Base-by-base conservation (phyloP, 2,888 invertebrate species). In the Amphimallon solstitiale region DNA sequence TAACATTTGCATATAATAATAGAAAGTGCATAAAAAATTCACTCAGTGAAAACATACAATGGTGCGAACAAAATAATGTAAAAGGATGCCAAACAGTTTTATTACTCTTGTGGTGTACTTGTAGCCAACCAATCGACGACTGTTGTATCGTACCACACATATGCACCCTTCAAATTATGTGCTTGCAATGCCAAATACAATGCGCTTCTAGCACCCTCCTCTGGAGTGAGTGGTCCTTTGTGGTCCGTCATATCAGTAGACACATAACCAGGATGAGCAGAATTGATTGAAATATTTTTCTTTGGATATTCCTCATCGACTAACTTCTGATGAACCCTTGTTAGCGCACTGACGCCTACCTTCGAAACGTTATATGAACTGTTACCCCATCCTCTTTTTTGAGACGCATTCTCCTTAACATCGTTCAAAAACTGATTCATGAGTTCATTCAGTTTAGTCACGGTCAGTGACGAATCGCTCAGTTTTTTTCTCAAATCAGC, bases 211-310 rank as follows among this genome's bases (percentile, higher is more conserved):
- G 82, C 46, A 86, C 91, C 70, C 79, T 86, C 76, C 43, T 89
- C 89, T n/a, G 86, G 84, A 0, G 85, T 85, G 14, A 88, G 80
- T 0, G 79, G 75, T 0, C 90, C 93, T 63, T 65, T 68, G 51
- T 75, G 74, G 21, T 88, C 88, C 0, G 88, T 84, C 92, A 94
- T 90, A 75, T 93, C 92, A 0, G 93, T 94, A 71, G 86, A 86
- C 0, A 93, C 92, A 78, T 88, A 92, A 0, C 93, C 93, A 0
- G 93, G 93, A 79, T 91, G 90, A 1, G 90, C 90, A 2, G 88
- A 83, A 81, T 92, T 93, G 9, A 91, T 86, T 68, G 86, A 85
- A 62, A 92, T 86, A 71, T 90, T 89, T 81, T 87, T 85, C 0
- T 84, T 75, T 10, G 81, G 76, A 2, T 76, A 68, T 71, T 84